Conservation (phyloP, 2,888 invertebrate genomes). For the Chorisops tibialis region DNA sequence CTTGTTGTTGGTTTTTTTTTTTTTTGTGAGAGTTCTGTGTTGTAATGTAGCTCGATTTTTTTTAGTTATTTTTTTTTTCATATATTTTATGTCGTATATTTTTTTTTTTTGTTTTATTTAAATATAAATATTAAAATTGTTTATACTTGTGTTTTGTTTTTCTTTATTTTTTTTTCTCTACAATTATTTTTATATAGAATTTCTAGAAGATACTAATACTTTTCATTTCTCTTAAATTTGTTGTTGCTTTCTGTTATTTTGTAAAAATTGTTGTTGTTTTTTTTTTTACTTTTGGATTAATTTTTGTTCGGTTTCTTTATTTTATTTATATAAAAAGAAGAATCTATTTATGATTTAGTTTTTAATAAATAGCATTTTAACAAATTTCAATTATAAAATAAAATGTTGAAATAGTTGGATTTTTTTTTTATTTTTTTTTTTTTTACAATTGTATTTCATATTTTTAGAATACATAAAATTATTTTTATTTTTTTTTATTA, state of each 20-base stretch:
- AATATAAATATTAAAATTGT: constrained; percentile 17
- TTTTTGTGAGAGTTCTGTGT: not conserved
- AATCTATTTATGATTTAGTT: not conserved
- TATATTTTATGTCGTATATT: not conserved
- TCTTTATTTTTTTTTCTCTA: not conserved
- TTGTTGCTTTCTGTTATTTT: not conserved
- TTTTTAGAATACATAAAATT: not conserved
- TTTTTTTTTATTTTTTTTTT: not conserved
- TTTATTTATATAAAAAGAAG: not conserved
- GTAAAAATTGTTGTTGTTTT: not conserved
- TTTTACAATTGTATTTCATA: not conserved
- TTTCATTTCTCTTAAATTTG: constrained; percentile 17
- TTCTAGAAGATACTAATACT: constrained; percentile 31
- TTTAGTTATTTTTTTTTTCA: not conserved
- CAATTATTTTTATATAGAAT: constrained; percentile 7
- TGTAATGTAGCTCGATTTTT: not conserved
- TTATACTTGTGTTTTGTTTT: constrained; percentile 11
- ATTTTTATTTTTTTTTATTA: not conserved
- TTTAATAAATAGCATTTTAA: not conserved
- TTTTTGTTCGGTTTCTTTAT: not conserved
- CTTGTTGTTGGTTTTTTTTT: constrained; percentile 6
- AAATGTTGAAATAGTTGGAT: not conserved
- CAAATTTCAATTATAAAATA: not conserved
- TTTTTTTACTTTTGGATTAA: not conserved
- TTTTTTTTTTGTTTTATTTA: not conserved